Evolutionary conservation across 2,113 vertebrate genomes (phyloP).

Genomic region (Pachycephala philippinensis): DNA sequence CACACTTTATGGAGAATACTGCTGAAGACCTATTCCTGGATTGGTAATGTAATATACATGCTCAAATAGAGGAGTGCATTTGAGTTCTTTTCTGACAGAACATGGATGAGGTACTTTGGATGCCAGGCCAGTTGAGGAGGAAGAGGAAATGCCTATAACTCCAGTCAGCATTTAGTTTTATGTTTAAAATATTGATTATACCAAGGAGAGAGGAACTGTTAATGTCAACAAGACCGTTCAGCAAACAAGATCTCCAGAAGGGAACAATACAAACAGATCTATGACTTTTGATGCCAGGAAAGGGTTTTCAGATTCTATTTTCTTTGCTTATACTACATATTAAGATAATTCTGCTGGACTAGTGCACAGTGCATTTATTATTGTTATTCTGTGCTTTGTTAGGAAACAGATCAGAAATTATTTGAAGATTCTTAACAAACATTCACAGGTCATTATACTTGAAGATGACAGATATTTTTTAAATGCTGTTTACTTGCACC

Average conservation of each 20-base stretch:
- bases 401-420: constrained; percentile 53
- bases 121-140: neutral
- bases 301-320: constrained; percentile 46
- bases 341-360: constrained; percentile 60
- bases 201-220: constrained; percentile 53
- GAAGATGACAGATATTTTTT: constrained; percentile 38
- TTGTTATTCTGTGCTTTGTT: constrained; percentile 35
- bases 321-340: constrained; percentile 59
- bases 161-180: constrained; percentile 50
- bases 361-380: constrained; percentile 15
- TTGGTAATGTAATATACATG: neutral
- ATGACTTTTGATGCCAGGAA: constrained; percentile 57
- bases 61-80: neutral
- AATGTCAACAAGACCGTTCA: constrained; percentile 29
- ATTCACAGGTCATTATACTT: constrained; percentile 43
- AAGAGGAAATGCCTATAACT: neutral
- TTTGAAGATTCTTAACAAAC: constrained; percentile 53
- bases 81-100: neutral
- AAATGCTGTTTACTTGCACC: constrained; percentile 16
- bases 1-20: neutral
- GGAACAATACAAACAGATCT: constrained; percentile 66
- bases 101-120: neutral
- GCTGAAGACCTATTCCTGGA: neutral
- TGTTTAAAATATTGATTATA: constrained; percentile 68
- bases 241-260: constrained; percentile 52